Evolutionary conservation across 2,888 invertebrate genomes (phyloP).

Genomic region (Sesia apiformis): DNA sequence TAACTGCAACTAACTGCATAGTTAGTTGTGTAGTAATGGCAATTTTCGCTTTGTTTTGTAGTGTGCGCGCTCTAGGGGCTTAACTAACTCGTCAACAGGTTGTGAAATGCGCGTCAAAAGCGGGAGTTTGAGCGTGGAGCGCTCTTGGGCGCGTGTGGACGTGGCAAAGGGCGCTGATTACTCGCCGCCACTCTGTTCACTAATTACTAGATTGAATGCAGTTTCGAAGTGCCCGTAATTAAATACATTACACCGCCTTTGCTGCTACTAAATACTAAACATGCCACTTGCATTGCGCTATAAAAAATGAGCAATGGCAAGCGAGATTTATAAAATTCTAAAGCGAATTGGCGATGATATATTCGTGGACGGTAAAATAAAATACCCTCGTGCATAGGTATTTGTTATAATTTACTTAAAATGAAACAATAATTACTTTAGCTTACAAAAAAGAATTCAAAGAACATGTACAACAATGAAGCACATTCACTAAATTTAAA

Average conservation of each 20-base stretch:
- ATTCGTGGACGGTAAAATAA: too few species aligned
- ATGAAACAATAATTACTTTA: too few species aligned
- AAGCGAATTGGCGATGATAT: too few species aligned
- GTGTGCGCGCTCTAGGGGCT: constrained; percentile 43
- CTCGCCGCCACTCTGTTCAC: constrained; percentile 50
- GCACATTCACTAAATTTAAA: too few species aligned
- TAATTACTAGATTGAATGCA: constrained; percentile 67
- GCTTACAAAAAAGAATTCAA: too few species aligned
- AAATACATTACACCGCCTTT: constrained; percentile 58
- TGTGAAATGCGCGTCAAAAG: constrained; percentile 63
- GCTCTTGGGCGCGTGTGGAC: constrained; percentile 51
- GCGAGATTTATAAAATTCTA: too few species aligned
- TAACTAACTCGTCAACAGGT: constrained; percentile 67
- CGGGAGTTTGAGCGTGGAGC: constrained; percentile 43
- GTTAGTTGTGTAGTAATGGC: constrained; percentile 17
- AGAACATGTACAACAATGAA: too few species aligned
- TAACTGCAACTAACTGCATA: too few species aligned
- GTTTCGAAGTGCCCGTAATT: constrained; percentile 61
- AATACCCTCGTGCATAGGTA: too few species aligned
- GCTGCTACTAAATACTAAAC: constrained; percentile 1
- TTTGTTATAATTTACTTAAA: too few species aligned
- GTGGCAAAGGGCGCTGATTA: constrained; percentile 64
- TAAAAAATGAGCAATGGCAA: neutral
- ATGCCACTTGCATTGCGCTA: too few species aligned
- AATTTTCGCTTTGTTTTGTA: constrained; percentile 41